phyloP scores from a whole-genome alignment of 1,140 invertebrate species.

The Drosophila neocordata region DNA sequence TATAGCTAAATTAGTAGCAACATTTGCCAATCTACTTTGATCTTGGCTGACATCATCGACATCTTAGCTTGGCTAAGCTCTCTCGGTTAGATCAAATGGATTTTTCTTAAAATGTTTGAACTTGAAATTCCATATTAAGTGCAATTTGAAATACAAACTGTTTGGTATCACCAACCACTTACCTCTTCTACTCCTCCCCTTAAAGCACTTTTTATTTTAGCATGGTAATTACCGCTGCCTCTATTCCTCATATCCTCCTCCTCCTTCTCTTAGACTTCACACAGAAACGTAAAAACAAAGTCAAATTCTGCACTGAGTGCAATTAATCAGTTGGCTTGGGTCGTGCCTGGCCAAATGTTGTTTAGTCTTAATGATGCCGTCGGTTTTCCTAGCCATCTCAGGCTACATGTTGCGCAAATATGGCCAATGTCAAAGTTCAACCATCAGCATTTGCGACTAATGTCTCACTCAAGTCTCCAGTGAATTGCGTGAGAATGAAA shows the following conservation, averaged over 20 bases:
- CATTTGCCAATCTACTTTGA: slow-evolving; percentile 58
- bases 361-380: slow-evolving; percentile 74
- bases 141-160: slow-evolving; percentile 69
- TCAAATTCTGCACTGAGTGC: slow-evolving; percentile 73
- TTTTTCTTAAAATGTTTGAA: slow-evolving; percentile 49
- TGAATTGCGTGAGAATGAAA: slow-evolving; percentile 56
- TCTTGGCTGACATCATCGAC: slow-evolving; percentile 54
- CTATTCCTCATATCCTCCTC: slow-evolving; percentile 6
- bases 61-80: not conserved
- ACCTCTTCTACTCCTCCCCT: not conserved
- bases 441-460: slow-evolving; percentile 64
- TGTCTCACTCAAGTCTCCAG: slow-evolving; percentile 62
- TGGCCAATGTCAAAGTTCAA: slow-evolving; percentile 71
- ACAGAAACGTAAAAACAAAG: slow-evolving; percentile 61
- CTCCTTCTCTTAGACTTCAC: slow-evolving; percentile 31
- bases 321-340: slow-evolving; percentile 73
- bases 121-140: slow-evolving; percentile 80
- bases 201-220: slow-evolving; percentile 32
- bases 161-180: slow-evolving; percentile 9
- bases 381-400: slow-evolving; percentile 33
- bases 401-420: slow-evolving; percentile 64
- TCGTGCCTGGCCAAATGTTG: slow-evolving; percentile 79
- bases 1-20: slow-evolving; percentile 52
- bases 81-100: slow-evolving; percentile 52
- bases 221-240: slow-evolving; percentile 66